phyloP scores from a whole-genome alignment of 1,140 invertebrate species.

The Ceratina australensis region DNA sequence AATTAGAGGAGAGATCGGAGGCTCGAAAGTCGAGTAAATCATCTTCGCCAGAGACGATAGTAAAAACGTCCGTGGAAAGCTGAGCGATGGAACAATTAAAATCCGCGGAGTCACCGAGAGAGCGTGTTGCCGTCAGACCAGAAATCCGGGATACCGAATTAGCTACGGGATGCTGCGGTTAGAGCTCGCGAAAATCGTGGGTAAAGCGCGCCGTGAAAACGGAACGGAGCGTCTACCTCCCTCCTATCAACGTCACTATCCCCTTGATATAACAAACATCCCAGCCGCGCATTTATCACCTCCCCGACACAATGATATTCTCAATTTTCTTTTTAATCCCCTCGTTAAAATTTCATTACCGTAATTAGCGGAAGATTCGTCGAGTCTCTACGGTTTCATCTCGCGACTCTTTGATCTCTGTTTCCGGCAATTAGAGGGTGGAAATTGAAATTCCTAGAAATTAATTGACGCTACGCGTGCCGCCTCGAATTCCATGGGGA shows the following conservation, averaged over 20 bases:
- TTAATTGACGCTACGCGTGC: constrained; percentile 19
- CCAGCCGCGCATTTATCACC: too few species aligned
- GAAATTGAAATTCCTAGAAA: constrained; percentile 16
- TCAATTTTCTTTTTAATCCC: too few species aligned
- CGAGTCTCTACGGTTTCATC: background rate
- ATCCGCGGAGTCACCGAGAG: constrained; percentile 32
- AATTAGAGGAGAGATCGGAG: background rate
- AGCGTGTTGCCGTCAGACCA: constrained; percentile 66
- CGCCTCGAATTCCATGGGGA: background rate
- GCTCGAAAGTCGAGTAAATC: constrained; percentile 15
- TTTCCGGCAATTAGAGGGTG: background rate
- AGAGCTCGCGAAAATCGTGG: constrained; percentile 35
- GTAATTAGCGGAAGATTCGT: too few species aligned
- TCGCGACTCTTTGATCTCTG: background rate
- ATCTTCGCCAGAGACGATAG: constrained; percentile 22
- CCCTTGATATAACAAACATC: too few species aligned
- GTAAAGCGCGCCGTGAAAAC: constrained; percentile 30
- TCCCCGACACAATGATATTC: too few species aligned
- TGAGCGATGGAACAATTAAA: constrained; percentile 53
- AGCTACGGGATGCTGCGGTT: constrained; percentile 51
- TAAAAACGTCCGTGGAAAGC: constrained; percentile 46
- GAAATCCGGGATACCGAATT: constrained; percentile 72
- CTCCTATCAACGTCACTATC: background rate
- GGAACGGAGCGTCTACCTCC: too few species aligned
- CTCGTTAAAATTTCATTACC: too few species aligned